Conservation (phyloP, 1,140 invertebrate genomes). For the Antheraea mylitta region DNA sequence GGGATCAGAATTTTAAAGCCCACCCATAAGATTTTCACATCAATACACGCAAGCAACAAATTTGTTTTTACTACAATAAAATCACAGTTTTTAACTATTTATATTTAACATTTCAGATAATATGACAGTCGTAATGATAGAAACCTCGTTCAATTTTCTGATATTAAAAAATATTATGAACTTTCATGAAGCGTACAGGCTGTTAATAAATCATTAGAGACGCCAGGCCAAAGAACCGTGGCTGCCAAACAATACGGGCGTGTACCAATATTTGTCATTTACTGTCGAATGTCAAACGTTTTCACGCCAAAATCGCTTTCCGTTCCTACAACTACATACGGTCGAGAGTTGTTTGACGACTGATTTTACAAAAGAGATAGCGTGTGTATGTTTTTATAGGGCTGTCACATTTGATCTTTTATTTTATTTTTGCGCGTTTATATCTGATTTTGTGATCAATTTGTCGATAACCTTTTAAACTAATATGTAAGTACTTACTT, state of each 20-base stretch:
- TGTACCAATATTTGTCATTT: background rate
- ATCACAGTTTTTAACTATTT: no score
- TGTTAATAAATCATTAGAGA: constrained; percentile 5
- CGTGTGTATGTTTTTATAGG: background rate
- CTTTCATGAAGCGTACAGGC: background rate
- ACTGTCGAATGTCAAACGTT: background rate
- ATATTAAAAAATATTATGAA: background rate
- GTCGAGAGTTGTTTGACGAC: constrained; percentile 4
- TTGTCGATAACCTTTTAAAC: no score
- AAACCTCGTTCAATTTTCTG: background rate
- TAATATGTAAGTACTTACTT: no score
- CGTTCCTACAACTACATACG: background rate
- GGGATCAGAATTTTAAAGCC: no score
- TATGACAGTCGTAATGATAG: no score
- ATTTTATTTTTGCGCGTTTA: background rate
- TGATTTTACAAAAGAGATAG: constrained; percentile 1
- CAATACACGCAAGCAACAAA: no score
- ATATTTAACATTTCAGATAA: no score
- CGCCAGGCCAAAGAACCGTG: background rate
- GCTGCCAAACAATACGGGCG: constrained; percentile 6
- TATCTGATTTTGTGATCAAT: no score
- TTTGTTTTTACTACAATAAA: no score
- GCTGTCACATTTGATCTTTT: background rate
- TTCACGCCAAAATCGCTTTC: background rate
- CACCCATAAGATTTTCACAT: no score